Conservation (phyloP, 2,888 invertebrate genomes). For the Candidula unifasciata region DNA sequence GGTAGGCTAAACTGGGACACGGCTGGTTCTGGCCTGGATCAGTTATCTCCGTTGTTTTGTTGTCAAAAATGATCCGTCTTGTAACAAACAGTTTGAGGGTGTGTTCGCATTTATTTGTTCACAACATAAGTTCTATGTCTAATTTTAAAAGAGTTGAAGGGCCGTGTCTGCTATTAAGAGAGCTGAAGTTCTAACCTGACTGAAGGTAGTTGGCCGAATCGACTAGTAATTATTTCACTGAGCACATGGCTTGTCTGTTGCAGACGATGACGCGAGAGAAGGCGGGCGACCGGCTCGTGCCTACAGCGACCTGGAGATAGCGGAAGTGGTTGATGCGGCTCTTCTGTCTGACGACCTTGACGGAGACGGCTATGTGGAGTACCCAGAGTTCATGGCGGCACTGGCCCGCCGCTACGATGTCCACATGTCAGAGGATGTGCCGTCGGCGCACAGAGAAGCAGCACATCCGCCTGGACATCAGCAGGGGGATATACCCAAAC, state of each 20-base stretch:
- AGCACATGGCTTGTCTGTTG: neutral
- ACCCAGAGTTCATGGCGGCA: slow-evolving; percentile 69
- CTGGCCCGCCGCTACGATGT: slow-evolving; percentile 55
- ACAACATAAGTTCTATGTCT: too few relatives aligned
- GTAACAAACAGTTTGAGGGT: too few relatives aligned
- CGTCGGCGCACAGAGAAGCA: neutral
- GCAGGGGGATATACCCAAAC: neutral
- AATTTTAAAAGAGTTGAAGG: too few relatives aligned
- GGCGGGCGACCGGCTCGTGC: neutral
- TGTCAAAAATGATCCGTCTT: too few relatives aligned
- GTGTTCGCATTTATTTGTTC: too few relatives aligned
- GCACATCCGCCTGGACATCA: neutral
- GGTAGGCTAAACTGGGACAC: too few relatives aligned
- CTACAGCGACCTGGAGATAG: slow-evolving; percentile 55
- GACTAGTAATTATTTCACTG: neutral
- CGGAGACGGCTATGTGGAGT: slow-evolving; percentile 72
- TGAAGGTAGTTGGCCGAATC: neutral
- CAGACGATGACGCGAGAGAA: neutral
- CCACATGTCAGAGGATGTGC: neutral
- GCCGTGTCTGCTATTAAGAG: too few relatives aligned
- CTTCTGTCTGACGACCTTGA: slow-evolving; percentile 69
- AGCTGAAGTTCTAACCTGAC: neutral
- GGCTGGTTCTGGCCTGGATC: too few relatives aligned
- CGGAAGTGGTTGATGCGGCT: slow-evolving; percentile 64
- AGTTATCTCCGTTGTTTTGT: too few relatives aligned